Evolutionary conservation across 2,888 invertebrate genomes (phyloP), one percentile per base, ranked within the genome.

Genomic region (Eustalomyia histrio): DNA sequence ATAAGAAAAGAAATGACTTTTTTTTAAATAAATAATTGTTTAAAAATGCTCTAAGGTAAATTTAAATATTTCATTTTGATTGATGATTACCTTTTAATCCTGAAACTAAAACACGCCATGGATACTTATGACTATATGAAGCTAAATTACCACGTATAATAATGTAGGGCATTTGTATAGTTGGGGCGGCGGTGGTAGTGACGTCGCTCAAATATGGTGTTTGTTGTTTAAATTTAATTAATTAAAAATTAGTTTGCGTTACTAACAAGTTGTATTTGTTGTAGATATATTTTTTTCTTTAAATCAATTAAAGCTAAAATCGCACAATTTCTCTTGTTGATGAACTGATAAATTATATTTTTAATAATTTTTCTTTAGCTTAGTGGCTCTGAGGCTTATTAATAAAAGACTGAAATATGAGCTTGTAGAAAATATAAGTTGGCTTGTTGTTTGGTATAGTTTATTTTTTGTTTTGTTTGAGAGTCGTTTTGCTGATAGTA

Each of bases 141-240:
- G 95, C 95, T 89, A 96, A 93, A 92, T 96, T 96, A 91, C 96
- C 96, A 91, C 96, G 94, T 88, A 96, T 95, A 92, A 96, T 92
- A 93, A 96, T 95, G 94, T 96, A 96, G 92, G 96, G 96, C 96
- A 96, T 96, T 91, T 88, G 88, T 85, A 85, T 69, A 76, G 53
- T 61, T 61, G 61, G 33, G 57, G 84, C 78, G 72, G 84, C 63
- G 71, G 68, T 33, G 69, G 29, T 58, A 33, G n/a, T 67, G 60
- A 43, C 64, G 64, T 9, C 67, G 47, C 63, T 61, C 29, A 35
- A 35, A n/a, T n/a, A 29, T 58, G 24, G 63, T 55, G 21, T 60
- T 53, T 21, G 43, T 14, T 1, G 29, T 47, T 47, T 47, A 1
- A n/a, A 47, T 47, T 47, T 7, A 47, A 47, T 47, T 47, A 12